Evolutionary conservation across 2,797 vertebrate species (phyloP).

Genomic region (Sebastiscus tertius): DNA sequence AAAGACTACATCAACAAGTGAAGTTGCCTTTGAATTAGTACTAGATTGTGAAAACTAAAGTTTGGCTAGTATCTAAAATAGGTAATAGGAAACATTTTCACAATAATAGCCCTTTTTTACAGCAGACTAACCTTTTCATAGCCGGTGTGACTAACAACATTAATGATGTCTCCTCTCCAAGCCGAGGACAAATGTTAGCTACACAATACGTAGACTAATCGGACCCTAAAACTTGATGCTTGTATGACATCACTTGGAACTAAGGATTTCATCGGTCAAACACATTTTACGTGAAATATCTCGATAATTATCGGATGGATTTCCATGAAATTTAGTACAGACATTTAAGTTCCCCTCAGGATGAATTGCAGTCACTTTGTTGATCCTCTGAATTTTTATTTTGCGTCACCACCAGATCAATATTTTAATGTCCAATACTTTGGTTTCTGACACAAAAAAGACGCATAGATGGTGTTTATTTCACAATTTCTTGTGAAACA

Average conservation of each 20-base stretch:
- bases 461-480: too few relatives aligned
- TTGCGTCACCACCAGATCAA: too few relatives aligned
- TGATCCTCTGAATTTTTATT: too few relatives aligned
- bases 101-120: too few relatives aligned
- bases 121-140: background rate
- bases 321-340: background rate
- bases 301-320: background rate
- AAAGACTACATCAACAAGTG: background rate
- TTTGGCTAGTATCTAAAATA: background rate
- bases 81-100: background rate
- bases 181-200: background rate
- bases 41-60: background rate
- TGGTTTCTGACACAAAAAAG: rapidly evolving
- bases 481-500: too few relatives aligned
- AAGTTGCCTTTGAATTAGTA: background rate
- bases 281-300: background rate
- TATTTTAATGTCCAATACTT: too few relatives aligned
- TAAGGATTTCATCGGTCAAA: background rate
- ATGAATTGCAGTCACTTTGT: background rate
- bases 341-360: background rate
- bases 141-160: background rate
- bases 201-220: background rate
- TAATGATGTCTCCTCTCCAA: background rate
- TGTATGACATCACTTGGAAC: background rate
- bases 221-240: background rate